Base-by-base conservation (phyloP, 2,888 invertebrate genomes). In the Chrysolina americana region DNA sequence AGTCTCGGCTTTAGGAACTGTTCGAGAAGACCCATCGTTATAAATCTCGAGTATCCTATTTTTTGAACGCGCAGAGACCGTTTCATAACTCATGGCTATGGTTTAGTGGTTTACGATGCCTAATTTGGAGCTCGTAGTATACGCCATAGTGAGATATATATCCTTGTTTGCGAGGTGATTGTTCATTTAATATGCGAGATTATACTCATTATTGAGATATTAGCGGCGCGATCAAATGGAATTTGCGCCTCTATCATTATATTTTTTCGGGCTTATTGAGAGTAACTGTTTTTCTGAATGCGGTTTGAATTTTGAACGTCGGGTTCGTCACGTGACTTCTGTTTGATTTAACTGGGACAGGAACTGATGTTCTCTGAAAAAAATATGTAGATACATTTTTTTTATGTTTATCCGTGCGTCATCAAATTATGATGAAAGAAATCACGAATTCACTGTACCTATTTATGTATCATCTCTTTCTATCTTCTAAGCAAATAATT, bases 191-290 rank as follows among this genome's bases (percentile, higher is more conserved):
- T 65, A 15, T 68, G 41, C 59, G 68, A 71, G 71, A 75, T 75
- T 75, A 75, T 65, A 75, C 71, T 75, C 64, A 75, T 75, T 75
- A 75, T 75, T 71, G 71, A 75, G 71, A 75, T 68, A 75, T 71
- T 72, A 71, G 75, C 71, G 69, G 71, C 69, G 41, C 69, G 71
- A 75, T 75, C 75, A 66, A 70, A 68, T 63, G 66, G 48, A 68
- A 70, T 74, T 74, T 53, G 70, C 74, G 44, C 70, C 68, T 68
- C 50, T 53, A 68, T 68, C 28, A 68, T 68, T 68, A 68, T 50
- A 11, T 68, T 68, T 65, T 68, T 50, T 53, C 13, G 21, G 17
- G 28, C 15, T 53, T 59, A 59, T 53, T 59, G 59, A 59, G 59
- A 28, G 59, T 36, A 28, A 59, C 53, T 59, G 59, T 59, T 59